Conservation (phyloP, 2,797 vertebrate genomes). For the Oreochromis grahami region DNA sequence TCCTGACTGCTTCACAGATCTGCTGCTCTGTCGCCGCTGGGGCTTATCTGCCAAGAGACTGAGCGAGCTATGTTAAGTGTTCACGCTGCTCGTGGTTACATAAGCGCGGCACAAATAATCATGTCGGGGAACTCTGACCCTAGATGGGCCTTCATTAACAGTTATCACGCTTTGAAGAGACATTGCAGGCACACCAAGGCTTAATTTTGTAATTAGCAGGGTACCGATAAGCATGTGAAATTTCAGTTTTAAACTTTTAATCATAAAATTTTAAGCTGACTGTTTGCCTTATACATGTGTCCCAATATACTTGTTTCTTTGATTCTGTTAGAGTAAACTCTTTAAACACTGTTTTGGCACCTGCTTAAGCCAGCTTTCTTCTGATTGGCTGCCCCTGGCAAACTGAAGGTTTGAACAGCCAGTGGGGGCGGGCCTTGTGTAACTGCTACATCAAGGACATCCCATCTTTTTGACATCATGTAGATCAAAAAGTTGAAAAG, state of each 20-base stretch:
- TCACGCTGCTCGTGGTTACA: constrained; percentile 37
- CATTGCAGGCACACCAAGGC: neutral
- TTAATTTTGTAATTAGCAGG: neutral
- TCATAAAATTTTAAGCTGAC: neutral
- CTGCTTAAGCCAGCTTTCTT: neutral
- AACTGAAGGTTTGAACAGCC: neutral
- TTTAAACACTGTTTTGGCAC: neutral
- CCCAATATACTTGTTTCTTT: neutral
- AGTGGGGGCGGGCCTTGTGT: neutral
- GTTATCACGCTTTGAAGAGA: constrained; percentile 7
- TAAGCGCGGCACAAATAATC: constrained; percentile 55
- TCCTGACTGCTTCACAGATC: constrained; percentile 3
- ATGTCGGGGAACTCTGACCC: constrained; percentile 35
- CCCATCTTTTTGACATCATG: neutral
- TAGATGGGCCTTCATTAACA: constrained; percentile 32
- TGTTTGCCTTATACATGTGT: neutral
- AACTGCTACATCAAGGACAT: neutral
- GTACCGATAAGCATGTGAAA: neutral
- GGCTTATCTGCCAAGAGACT: constrained; percentile 45
- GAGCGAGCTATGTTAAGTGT: constrained; percentile 28
- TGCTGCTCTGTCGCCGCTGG: constrained; percentile 11
- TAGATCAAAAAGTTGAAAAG: neutral
- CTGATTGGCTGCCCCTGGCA: neutral
- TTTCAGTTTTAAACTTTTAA: neutral
- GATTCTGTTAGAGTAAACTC: neutral